phyloP scores from a whole-genome alignment of 1,140 invertebrate species.

The Mylabris phalerata region DNA sequence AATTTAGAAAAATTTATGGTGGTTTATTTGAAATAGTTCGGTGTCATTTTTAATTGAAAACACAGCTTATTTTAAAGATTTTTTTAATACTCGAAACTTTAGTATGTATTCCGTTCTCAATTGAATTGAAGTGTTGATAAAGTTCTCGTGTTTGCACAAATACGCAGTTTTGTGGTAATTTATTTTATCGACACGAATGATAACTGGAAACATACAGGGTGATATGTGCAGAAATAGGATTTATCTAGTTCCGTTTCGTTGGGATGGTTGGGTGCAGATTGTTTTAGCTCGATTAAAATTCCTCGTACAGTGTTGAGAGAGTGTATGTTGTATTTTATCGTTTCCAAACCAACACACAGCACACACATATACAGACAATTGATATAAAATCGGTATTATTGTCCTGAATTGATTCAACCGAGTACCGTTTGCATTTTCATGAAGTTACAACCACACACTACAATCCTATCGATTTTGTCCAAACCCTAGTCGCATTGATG shows the following conservation, averaged over 20 bases:
- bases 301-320: slow-evolving; percentile 18
- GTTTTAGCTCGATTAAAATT: slow-evolving; percentile 38
- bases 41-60: slow-evolving; percentile 7
- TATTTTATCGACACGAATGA: slow-evolving; percentile 22
- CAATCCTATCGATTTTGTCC: slow-evolving; percentile 23
- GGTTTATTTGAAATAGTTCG: slow-evolving; percentile 8
- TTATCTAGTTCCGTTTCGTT: slow-evolving; percentile 30
- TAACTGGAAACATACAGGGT: slow-evolving; percentile 30
- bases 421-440: slow-evolving; percentile 23
- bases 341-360: too few species aligned
- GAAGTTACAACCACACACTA: slow-evolving; percentile 15
- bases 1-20: slow-evolving; percentile 11
- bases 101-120: neutral
- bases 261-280: slow-evolving; percentile 31
- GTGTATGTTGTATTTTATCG: too few species aligned
- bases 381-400: neutral
- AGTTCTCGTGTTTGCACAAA: too few species aligned
- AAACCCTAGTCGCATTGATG: slow-evolving; percentile 30
- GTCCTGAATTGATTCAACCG: neutral
- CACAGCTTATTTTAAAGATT: neutral
- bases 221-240: slow-evolving; percentile 32
- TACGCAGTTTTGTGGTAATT: slow-evolving; percentile 10
- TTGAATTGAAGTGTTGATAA: too few species aligned
- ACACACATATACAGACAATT: too few species aligned
- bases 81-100: neutral